Evolutionary conservation across 1,140 invertebrate species (phyloP).

Genomic region (Cyclina sinensis): DNA sequence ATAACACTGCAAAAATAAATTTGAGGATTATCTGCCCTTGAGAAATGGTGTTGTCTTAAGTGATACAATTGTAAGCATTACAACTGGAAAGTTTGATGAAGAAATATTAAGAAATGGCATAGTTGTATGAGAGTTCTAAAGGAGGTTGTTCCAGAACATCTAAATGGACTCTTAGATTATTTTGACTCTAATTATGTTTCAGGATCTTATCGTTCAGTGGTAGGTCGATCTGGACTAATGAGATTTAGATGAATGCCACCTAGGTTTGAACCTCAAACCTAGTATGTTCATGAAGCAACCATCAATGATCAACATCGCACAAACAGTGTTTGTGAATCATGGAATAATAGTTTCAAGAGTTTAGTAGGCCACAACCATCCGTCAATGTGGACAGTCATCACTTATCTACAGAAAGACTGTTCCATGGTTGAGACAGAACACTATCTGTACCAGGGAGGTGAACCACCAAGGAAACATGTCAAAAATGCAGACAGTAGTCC

Average conservation of each 20-base stretch:
- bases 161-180: no score
- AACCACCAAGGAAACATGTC: slow-evolving; percentile 2
- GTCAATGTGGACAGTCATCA: slow-evolving; percentile 19
- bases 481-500: neutral
- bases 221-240: neutral
- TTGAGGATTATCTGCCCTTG: no score
- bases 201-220: slow-evolving; percentile 16
- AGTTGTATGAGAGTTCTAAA: slow-evolving; percentile 33
- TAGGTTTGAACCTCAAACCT: slow-evolving; percentile 36
- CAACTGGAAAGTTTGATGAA: no score
- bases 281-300: slow-evolving; percentile 59
- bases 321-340: slow-evolving; percentile 61
- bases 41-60: no score
- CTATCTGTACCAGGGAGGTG: neutral
- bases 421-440: slow-evolving; percentile 13
- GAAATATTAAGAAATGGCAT: no score
- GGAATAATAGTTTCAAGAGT: slow-evolving; percentile 44
- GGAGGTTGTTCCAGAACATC: neutral
- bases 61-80: no score
- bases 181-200: slow-evolving; percentile 5
- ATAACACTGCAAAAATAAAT: no score
- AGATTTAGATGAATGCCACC: no score
- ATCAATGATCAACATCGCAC: slow-evolving; percentile 27
- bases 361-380: slow-evolving; percentile 59
- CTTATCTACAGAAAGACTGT: slow-evolving; percentile 8